These are phyloP conservation scores for Barbus barbus DNA, from an alignment of 2,113 vertebrate species.

Conservation along the genomic window DNA sequence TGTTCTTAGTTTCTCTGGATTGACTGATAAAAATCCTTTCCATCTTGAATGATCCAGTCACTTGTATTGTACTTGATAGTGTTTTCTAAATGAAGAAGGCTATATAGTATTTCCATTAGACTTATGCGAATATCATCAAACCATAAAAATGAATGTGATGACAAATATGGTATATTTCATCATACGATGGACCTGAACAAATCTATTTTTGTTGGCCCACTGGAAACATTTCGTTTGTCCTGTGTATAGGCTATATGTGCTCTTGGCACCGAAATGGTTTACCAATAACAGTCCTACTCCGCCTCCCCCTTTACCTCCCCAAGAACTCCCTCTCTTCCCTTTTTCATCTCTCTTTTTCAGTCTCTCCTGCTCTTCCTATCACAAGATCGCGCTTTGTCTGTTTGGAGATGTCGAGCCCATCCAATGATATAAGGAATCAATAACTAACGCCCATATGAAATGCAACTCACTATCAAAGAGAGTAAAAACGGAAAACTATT, in stretches of 20 bases:
- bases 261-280: constrained; percentile 46
- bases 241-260: constrained; percentile 4
- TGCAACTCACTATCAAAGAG: constrained; percentile 11
- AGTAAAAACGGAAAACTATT: constrained; percentile 33
- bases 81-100: not conserved
- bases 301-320: constrained; percentile 47
- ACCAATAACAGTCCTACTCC: constrained; percentile 37
- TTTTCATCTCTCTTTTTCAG: constrained; percentile 36
- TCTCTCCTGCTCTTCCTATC: constrained; percentile 44
- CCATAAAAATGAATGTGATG: not conserved
- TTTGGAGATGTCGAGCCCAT: constrained; percentile 40
- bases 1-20: not conserved
- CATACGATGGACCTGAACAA: not conserved
- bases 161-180: not conserved
- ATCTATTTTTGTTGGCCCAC: not conserved
- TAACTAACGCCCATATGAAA: constrained; percentile 26
- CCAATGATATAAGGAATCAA: constrained; percentile 42
- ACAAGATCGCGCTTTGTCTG: constrained; percentile 46
- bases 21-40: not conserved
- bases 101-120: too few species aligned
- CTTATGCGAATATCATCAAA: not conserved
- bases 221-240: not conserved
- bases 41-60: not conserved
- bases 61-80: not conserved
- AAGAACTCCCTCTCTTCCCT: constrained; percentile 38